These are phyloP conservation scores for Epicampocera succincta DNA, from an alignment of 2,888 invertebrate genomes.

Conservation along the genomic window DNA sequence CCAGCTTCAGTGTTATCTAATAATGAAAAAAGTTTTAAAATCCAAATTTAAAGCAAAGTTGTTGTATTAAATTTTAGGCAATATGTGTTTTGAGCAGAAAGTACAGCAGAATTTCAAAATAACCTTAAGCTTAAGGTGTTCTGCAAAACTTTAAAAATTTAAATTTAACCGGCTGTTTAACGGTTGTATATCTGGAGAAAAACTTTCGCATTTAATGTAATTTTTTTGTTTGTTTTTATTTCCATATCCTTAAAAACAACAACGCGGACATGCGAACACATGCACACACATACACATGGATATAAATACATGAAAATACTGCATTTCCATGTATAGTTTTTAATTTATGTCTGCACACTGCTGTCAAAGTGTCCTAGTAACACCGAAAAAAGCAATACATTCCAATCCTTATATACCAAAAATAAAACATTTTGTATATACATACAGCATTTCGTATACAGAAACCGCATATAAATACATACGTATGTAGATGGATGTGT, in stretches of 20 bases:
- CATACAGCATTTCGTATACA: background rate
- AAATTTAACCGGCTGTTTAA: slow-evolving; percentile 9
- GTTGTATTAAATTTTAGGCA: too few species aligned
- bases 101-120: background rate
- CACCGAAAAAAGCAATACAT: slow-evolving; percentile 68
- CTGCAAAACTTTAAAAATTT: slow-evolving; percentile 8
- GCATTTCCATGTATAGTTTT: slow-evolving; percentile 69
- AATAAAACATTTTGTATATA: slow-evolving; percentile 38
- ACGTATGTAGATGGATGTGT: background rate
- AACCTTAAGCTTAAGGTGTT: slow-evolving; percentile 13
- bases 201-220: slow-evolving; percentile 33
- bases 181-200: background rate
- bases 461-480: slow-evolving; percentile 13
- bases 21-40: too few species aligned
- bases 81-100: background rate
- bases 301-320: slow-evolving; percentile 57
- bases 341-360: slow-evolving; percentile 69
- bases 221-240: slow-evolving; percentile 46
- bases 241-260: slow-evolving; percentile 43
- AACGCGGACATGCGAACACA: background rate
- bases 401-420: slow-evolving; percentile 23
- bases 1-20: too few species aligned
- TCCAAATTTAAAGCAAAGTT: too few species aligned
- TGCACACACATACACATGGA: slow-evolving; percentile 9
- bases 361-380: slow-evolving; percentile 71